Conservation (phyloP, 2,888 invertebrate species). For the Drosophila formosana region DNA sequence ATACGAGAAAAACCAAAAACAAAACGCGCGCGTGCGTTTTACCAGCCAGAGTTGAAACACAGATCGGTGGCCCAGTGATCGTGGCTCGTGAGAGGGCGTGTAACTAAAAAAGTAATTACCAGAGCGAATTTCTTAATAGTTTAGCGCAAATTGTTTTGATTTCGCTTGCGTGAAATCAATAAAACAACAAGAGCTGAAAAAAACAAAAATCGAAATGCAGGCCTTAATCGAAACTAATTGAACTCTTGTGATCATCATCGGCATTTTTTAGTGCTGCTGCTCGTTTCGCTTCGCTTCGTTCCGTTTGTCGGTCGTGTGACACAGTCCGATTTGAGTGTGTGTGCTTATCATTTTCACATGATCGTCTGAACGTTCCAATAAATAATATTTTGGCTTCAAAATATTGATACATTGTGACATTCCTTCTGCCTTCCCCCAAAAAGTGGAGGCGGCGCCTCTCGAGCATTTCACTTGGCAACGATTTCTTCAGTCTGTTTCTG, state of each 20-base stretch:
- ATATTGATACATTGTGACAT: conserved; percentile 49
- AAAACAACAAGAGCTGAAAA: conserved; percentile 30
- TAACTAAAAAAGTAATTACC: conserved; percentile 60
- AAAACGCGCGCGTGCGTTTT: conserved; percentile 69
- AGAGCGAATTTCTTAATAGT: conserved; percentile 39
- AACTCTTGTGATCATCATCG: conserved; percentile 63
- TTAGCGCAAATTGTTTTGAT: conserved; percentile 75
- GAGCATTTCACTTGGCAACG: conserved; percentile 39
- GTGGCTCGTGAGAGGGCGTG: conserved; percentile 8
- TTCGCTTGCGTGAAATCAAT: conserved; percentile 70
- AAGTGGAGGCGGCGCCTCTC: conserved; percentile 19
- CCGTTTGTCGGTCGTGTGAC: conserved; percentile 37
- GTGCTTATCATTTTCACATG: conserved; percentile 75
- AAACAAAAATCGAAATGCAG: conserved; percentile 32
- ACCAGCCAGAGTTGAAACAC: neutral
- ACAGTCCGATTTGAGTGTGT: conserved; percentile 11
- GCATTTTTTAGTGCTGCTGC: neutral
- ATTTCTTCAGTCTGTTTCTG: conserved; percentile 25
- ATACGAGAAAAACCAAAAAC: conserved; percentile 24
- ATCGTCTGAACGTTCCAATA: conserved; percentile 59
- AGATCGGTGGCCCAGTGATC: neutral
- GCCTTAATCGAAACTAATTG: conserved; percentile 70
- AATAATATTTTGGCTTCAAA: conserved; percentile 21
- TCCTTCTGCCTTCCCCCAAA: neutral
- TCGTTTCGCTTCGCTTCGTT: neutral